Base-by-base conservation (phyloP, 2,888 invertebrate genomes). In the Aporophyla nigra region DNA sequence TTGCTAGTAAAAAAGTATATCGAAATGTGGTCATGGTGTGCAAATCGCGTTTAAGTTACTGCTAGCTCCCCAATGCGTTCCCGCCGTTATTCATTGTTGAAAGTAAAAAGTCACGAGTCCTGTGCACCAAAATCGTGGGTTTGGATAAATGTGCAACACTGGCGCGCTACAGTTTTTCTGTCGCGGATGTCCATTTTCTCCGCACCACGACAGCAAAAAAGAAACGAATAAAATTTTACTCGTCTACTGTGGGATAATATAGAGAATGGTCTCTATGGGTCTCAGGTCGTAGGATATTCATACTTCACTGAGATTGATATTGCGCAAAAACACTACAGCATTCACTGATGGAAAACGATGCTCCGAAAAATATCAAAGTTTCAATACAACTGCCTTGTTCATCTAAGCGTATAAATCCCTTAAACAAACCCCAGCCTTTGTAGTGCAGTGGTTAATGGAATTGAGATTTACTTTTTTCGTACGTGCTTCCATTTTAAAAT, bases 381-480 rank as follows among this genome's bases (percentile, higher is more conserved):
- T 78, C 87, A 87, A 89, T 90, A 88, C 43, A 89, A 89, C 80
- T 88, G 85, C 84, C 86, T 90, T 90, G 90, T 89, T 90, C 88
- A 90, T 88, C 85, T 80, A 56, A 19, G 78, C 80, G 76, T 85
- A 87, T 87, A 89, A 91, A 90, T 86, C 80, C 72, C 72, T 71
- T 79, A 83, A 82, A 85, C 77, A 87, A 90, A 86, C 84, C 87
- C 84, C 63, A 84, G 83, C 80, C 77, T 83, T 87, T 82, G 76
- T 83, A 74, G 75, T 84, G 83, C 82, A 83, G 72, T 72, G 71
- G 87, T 87, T 89, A 90, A 88, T 89, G 85, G 87, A 90, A 87
- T 86, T 86, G 78, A 86, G 82, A 89, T 89, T 88, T 87, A 88
- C 79, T 86, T 86, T 80, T 83, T 86, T 83, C 84, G 73, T 73